These are phyloP conservation scores for Palythoa heliodiscus DNA, from an alignment of 92 coral and sea anemone species.

Conservation along the genomic window DNA sequence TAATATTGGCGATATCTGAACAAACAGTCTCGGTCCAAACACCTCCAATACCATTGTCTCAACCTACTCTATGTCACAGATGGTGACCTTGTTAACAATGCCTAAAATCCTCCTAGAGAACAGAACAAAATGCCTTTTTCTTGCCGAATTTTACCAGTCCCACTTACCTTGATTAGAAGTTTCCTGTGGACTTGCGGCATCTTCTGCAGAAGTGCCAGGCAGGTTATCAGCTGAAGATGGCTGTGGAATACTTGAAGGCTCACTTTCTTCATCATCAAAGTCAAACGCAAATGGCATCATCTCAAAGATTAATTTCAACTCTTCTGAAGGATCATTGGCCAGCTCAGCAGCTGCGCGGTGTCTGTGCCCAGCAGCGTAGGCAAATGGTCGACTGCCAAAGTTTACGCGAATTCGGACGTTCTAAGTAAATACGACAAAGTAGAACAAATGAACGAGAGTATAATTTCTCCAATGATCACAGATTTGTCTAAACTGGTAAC, in stretches of 20 bases:
- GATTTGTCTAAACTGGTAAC: background rate
- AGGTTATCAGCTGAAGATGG: background rate
- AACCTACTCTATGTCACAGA: too few species aligned
- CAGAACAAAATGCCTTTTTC: too few species aligned
- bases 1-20: too few species aligned
- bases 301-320: conserved; percentile 63
- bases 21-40: too few species aligned
- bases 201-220: background rate
- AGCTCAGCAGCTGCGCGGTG: conserved; percentile 84
- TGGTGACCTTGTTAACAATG: too few species aligned
- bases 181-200: background rate
- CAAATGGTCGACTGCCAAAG: conserved; percentile 80
- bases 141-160: background rate
- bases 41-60: too few species aligned
- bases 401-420: conserved; percentile 88
- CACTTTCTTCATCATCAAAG: conserved; percentile 60
- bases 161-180: conserved; percentile 3
- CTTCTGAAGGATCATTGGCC: conserved; percentile 82
- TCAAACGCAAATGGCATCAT: conserved; percentile 79
- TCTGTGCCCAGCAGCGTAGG: conserved; percentile 84
- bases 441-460: background rate
- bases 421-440: conserved; percentile 49
- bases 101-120: too few species aligned
- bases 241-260: conserved; percentile 7
- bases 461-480: background rate